A percentile compares a stretch with the other conserved stretches of the same genome.
These are phyloP conservation scores for Ctenosaura bakeri DNA, from an alignment of 2,797 vertebrate genomes.

Conservation along the genomic window DNA sequence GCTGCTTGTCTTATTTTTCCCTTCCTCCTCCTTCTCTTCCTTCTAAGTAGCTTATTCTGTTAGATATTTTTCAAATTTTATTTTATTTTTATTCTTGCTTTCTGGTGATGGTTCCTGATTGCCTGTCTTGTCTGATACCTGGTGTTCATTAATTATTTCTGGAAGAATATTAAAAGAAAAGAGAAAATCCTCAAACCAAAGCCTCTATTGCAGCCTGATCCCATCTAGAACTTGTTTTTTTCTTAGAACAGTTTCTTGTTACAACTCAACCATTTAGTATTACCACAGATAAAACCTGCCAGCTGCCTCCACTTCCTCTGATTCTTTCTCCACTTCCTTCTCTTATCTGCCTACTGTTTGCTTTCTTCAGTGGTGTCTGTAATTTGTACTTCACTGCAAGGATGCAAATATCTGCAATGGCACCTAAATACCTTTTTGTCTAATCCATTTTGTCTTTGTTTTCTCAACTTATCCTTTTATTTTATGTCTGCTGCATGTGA, in stretches of 20 bases:
- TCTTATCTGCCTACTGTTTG: constrained; percentile 69
- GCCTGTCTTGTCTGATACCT: constrained; percentile 99
- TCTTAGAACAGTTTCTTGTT: constrained; percentile 73
- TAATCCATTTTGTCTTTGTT: constrained; percentile 80
- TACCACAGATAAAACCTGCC: constrained; percentile 75
- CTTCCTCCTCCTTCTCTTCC: constrained; percentile 61
- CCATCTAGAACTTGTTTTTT: constrained; percentile 84
- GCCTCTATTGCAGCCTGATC: constrained; percentile 99
- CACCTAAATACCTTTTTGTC: constrained; percentile 69
- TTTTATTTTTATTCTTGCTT: constrained; percentile 81
- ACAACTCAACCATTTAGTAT: constrained; percentile 76
- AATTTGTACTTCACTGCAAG: constrained; percentile 71
- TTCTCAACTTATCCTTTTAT: constrained; percentile 66
- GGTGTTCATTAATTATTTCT: constrained; percentile 81
- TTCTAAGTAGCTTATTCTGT: constrained; percentile 80
- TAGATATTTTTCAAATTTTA: constrained; percentile 78
- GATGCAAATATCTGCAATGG: constrained; percentile 75
- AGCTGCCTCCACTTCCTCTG: constrained; percentile 48
- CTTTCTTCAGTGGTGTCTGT: constrained; percentile 73
- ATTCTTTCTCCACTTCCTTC: constrained; percentile 58
- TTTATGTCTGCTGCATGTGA: constrained; percentile 79
- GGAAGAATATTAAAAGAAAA: constrained; percentile 78
- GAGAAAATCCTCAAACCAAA: constrained; percentile 83
- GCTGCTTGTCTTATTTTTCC: constrained; percentile 75
- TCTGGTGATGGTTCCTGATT: constrained; percentile 99